Evolutionary conservation across 2,888 invertebrate genomes (phyloP), one percentile per base, ranked within the genome.

Genomic region (Lymantria dispar): DNA sequence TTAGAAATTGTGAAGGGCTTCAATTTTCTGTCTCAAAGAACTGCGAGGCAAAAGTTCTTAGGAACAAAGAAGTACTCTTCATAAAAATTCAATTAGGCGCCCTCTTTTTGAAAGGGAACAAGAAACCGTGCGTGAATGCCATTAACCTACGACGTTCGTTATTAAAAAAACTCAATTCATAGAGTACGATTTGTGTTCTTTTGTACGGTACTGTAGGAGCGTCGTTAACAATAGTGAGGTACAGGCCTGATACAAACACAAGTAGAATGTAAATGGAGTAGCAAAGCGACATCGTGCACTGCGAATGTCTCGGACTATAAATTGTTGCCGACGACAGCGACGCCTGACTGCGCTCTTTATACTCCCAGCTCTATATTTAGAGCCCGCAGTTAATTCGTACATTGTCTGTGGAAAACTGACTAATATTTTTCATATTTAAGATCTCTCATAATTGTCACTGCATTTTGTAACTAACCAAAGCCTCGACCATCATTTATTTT

Each of bases 261-360:
- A 61, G 65, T 53, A 68, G 64, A 69, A 72, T 72, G 65, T 67
- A 74, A 74, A 74, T 70, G 64, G 65, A 70, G 64, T 63, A 71
- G 57, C 63, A 60, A n/a, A 62, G 60, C 58, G 54, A 42, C 52
- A 45, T 39, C 52, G 52, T 36, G 54, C 51, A 47, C 60, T 53
- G 61, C 57, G 56, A 64, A 62, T 62, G 61, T 66, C 62, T 70
- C 59, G 48, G 56, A 57, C 73, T 53, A 75, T 76, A 73, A 76
- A 74, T 77, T 63, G 68, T 67, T 53, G 63, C 41, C 47, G 41
- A 44, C 50, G 70, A 70, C 74, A 68, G 54, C 54, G 61, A 58
- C 64, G 68, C 60, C 56, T 64, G 58, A 54, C 61, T 64, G 60
- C 62, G 58, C 66, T 68, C 68, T 68, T 65, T 70, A 63, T 60